Evolutionary conservation across 2,113 vertebrate species (phyloP).

Genomic region (Neodontobutis hainanensis): DNA sequence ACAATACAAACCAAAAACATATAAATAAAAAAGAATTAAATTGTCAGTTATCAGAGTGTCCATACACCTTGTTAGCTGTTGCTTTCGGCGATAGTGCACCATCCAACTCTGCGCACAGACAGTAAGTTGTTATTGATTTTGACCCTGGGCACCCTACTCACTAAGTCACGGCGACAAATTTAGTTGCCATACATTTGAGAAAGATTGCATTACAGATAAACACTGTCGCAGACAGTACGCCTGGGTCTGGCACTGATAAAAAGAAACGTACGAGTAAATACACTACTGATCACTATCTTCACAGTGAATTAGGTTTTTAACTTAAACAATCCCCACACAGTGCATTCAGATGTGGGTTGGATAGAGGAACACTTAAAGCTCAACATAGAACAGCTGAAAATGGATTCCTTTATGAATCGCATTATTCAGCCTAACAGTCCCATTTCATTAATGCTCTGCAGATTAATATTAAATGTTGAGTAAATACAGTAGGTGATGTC

Average conservation of each 20-base stretch:
- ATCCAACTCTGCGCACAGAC: slow-evolving; percentile 21
- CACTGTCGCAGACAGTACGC: slow-evolving; percentile 49
- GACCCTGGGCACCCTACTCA: slow-evolving; percentile 53
- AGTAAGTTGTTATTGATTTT: slow-evolving; percentile 69
- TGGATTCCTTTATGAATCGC: slow-evolving; percentile 27
- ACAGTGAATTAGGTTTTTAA: slow-evolving; percentile 44
- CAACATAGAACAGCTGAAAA: slow-evolving; percentile 1
- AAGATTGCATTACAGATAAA: slow-evolving; percentile 75
- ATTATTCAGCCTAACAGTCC: slow-evolving; percentile 30
- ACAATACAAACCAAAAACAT: too few species aligned
- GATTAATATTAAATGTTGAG: neutral
- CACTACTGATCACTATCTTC: slow-evolving; percentile 62
- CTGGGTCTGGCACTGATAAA: slow-evolving; percentile 37
- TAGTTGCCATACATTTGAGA: slow-evolving; percentile 59
- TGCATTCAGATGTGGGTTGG: neutral
- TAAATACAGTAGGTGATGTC: neutral
- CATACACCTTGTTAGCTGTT: slow-evolving; percentile 6
- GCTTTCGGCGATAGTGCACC: slow-evolving; percentile 3
- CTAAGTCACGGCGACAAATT: slow-evolving; percentile 64
- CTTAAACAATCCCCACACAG: neutral
- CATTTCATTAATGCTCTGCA: slow-evolving; percentile 22
- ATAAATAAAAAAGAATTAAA: too few species aligned
- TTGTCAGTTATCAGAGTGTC: too few species aligned
- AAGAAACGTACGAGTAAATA: slow-evolving; percentile 60
- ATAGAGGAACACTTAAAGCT: neutral